Base-by-base conservation (phyloP, 2,797 vertebrate species). In the Sebastes kiyomatsui region DNA sequence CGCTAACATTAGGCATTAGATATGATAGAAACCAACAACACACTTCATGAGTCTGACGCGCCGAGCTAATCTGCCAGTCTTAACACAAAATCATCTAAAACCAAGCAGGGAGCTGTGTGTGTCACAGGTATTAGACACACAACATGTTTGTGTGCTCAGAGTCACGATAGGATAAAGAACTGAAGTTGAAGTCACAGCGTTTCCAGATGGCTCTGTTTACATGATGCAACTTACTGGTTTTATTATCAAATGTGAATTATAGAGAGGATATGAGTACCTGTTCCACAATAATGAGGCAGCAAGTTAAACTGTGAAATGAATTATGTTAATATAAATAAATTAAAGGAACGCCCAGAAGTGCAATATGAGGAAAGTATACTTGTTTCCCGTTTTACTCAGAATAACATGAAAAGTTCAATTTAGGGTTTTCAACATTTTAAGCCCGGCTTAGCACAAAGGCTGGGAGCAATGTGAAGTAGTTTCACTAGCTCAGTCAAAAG, bases 161-260 rank as follows among this genome's bases (percentile, higher is more conserved):
- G 52, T 67, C 72, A 49, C 12, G 13, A 32, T 1, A 22, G 49
- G 46, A 74, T 74, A 20, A 77, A 69, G 67, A 54, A 28, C 2
- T 49, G 28, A 58, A 32, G 46, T 22, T 49, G 6, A 75, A 72
- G 59, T 71, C 7, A 11, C 42, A 32, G 68, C 1, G 1, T 77
- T 82, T 72, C 68, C 68, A 82, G 76, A 73, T 82, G 69, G 73
- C 60, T 77, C 27, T 73, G 27, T 74, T 82, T 79, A 80, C 65
- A 73, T 9, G 25, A 32, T 59, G 23, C 4, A 64, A 60, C 42
- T 30, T 76, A 75, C 35, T 76, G 42, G 59, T 80, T 70, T 52
- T 82, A 67, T 77, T 70, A 35, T 79, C 10, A 72, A 59, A 72
- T 49, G 49, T 69, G 58, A 72, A 69, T 69, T 33, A 73, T 52